Conservation (phyloP, 2,888 invertebrate species). For the Tenthredo scrophulariae region DNA sequence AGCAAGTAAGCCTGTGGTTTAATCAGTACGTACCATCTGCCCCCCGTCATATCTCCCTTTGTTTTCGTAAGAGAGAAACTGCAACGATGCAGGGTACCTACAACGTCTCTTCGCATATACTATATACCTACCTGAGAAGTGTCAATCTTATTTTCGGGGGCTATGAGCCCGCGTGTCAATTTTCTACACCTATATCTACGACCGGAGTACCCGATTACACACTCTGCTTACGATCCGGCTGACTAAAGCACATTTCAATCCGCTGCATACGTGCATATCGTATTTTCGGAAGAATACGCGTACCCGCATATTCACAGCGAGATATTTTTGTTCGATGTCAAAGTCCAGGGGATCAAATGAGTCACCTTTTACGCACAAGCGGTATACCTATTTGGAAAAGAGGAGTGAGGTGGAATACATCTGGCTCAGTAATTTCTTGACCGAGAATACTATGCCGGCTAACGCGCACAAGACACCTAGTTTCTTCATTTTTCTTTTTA, state of each 20-base stretch:
- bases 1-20: slow-evolving; percentile 26
- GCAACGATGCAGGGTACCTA: neutral
- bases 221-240: neutral
- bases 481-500: neutral
- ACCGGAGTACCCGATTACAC: neutral
- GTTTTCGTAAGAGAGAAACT: slow-evolving; percentile 18
- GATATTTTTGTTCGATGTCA: neutral
- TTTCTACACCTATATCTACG: neutral
- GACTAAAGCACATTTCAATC: neutral
- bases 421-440: neutral
- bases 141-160: neutral
- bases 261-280: neutral
- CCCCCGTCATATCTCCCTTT: slow-evolving; percentile 1
- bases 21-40: slow-evolving; percentile 52
- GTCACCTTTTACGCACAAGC: neutral
- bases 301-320: neutral
- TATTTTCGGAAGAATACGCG: neutral
- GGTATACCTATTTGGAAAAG: neutral
- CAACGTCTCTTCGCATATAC: neutral
- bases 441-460: neutral
- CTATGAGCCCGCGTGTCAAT: neutral
- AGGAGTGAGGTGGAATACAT: neutral
- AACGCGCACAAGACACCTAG: neutral
- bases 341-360: neutral
- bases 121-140: neutral